Conservation (phyloP, 2,888 invertebrate species). For the Parnassius glacialis region DNA sequence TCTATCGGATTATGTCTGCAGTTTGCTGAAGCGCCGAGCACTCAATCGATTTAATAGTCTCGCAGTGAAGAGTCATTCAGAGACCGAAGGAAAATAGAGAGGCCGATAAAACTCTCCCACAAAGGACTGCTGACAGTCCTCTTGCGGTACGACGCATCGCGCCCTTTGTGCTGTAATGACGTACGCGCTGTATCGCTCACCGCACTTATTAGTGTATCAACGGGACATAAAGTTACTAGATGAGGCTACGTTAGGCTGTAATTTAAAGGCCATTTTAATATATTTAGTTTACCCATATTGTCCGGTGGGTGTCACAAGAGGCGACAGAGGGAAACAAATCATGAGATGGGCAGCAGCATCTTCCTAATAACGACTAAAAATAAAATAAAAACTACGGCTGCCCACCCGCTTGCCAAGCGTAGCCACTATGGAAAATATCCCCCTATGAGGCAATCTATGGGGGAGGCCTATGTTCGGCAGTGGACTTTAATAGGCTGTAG, state of each 20-base stretch:
- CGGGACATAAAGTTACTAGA: constrained; percentile 33
- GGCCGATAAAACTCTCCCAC: constrained; percentile 25
- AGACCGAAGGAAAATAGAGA: constrained; percentile 23
- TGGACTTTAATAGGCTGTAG: no score
- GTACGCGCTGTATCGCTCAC: constrained; percentile 47
- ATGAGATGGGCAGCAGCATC: no score
- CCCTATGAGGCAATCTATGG: no score
- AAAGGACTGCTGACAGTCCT: constrained; percentile 26
- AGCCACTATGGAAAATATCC: no score
- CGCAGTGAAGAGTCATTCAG: constrained; percentile 14
- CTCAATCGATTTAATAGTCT: constrained; percentile 20
- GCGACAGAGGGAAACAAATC: no score
- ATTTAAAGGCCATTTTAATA: no score
- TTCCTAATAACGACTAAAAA: no score
- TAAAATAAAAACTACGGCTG: no score
- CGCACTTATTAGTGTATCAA: constrained; percentile 55
- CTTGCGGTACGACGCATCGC: constrained; percentile 29
- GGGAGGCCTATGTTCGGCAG: no score
- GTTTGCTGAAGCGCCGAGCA: constrained; percentile 5
- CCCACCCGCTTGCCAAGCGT: no score
- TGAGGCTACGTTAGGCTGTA: constrained; percentile 17
- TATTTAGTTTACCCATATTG: no score
- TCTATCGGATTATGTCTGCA: constrained; percentile 11
- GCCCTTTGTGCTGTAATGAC: constrained; percentile 58
- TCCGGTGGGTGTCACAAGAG: no score